These are phyloP conservation scores for Loripinus fragilis DNA, from an alignment of 2,888 invertebrate species.

Conservation along the genomic window DNA sequence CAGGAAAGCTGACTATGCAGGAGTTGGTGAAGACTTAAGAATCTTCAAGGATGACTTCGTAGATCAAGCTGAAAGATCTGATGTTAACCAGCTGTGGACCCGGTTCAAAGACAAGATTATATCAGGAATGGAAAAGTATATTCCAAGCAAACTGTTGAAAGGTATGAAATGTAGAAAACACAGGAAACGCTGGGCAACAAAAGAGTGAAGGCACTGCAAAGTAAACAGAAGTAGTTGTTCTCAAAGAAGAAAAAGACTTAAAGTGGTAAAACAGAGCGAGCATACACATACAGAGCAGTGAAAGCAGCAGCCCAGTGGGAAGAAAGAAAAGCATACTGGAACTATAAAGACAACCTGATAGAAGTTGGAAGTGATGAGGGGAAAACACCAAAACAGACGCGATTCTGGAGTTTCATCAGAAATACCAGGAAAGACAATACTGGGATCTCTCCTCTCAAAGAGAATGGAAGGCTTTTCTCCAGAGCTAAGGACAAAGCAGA, in stretches of 20 bases:
- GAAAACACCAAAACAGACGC: not conserved
- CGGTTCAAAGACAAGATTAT: no score
- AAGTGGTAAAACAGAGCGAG: no score
- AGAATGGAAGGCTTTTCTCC: no score
- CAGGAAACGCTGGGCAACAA: not conserved
- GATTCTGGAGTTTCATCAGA: slow-evolving; percentile 7
- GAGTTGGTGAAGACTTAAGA: slow-evolving; percentile 15
- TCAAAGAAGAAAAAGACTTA: slow-evolving; percentile 5
- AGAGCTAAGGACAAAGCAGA: no score
- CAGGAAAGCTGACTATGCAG: slow-evolving; percentile 23
- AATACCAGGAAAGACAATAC: no score
- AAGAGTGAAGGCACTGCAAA: not conserved
- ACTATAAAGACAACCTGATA: slow-evolving; percentile 2
- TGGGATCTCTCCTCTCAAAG: no score
- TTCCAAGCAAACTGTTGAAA: not conserved
- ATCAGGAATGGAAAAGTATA: no score
- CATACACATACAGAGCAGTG: no score
- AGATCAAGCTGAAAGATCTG: not conserved
- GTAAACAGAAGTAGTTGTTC: not conserved
- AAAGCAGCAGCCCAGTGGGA: no score
- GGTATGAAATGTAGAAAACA: not conserved
- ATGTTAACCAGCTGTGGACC: no score
- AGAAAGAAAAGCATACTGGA: no score
- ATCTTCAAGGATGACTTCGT: slow-evolving; percentile 1
- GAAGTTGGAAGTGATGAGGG: not conserved